phyloP scores from a whole-genome alignment of 2,113 vertebrate genomes.

The Cynopterus brachyotis region DNA sequence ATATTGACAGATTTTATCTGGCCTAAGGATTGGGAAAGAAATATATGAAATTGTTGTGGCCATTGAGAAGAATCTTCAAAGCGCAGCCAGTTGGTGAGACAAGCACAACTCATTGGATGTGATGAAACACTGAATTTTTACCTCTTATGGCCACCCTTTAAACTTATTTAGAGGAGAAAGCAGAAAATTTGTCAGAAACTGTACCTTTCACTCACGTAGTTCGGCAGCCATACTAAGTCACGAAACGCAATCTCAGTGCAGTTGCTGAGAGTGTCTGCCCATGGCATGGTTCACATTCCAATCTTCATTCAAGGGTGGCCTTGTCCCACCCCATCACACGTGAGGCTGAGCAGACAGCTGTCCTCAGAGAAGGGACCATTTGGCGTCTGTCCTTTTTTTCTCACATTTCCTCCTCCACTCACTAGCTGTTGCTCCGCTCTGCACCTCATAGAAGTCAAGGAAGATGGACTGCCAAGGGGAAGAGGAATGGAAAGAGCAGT shows the following conservation, averaged over 20 bases:
- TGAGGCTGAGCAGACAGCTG: neutral
- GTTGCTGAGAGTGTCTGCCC: neutral
- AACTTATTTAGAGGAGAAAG: neutral
- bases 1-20: neutral
- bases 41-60: neutral
- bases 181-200: neutral
- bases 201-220: neutral
- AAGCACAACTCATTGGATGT: neutral
- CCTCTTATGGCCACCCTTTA: neutral
- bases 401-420: neutral
- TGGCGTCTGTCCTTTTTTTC: neutral
- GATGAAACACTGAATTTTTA: neutral
- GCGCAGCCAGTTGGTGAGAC: neutral
- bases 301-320: neutral
- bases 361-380: neutral
- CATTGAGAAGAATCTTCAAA: neutral
- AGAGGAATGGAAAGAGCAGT: neutral
- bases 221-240: neutral
- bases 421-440: neutral
- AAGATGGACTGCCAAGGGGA: neutral
- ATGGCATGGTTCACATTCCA: accelerated
- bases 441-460: neutral
- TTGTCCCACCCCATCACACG: neutral
- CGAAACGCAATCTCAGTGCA: neutral
- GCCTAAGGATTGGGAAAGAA: neutral